Evolutionary conservation across 2,113 vertebrate genomes (phyloP), one percentile per base, ranked within the genome.

Genomic region (Pluvianellus socialis): DNA sequence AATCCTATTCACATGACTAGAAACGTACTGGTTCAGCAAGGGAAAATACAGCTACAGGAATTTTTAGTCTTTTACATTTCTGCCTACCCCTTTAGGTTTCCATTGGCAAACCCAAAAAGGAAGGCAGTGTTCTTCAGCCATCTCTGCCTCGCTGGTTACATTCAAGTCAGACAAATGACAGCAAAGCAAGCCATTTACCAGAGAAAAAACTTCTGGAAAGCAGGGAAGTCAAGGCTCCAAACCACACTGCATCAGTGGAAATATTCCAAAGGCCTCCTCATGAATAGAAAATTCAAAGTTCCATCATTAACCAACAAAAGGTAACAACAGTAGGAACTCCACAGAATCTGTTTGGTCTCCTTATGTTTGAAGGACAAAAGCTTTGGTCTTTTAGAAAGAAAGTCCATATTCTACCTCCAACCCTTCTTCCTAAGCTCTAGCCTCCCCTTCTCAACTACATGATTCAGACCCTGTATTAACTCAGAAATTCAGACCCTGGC

Each of bases 381-480:
- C 94, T 97, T 97, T 96, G 92, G 94, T 94, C 79, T 95, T 79
- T 80, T 75, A 70, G 32, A 88, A 65, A 67, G 42, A 58, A 89
- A 84, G 28, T 73, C 65, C 42, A 23, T 28, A 61, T 77, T 87
- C 38, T 32, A 92, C 12, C n/a, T 75, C 42, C 63, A 58, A 47
- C 44, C 45, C n/a, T 30, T 77, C 72, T 87, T 92, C 73, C 95
- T 49, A 86, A 66, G 68, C 40, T 73, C 27, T 52, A 66, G 44
- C 56, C 68, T 95, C 53, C 33, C 42, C 52, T 44, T 68, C 76
- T 92, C 35, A 73, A 30, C 76, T 55, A 90, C 75, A 44, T 30
- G 62, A 84, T 68, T 88, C 77, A 70, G 68, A 92, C 40, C 62
- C 30, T 74, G 63, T n/a, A 44, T 58, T 32, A 87, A 88, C 40